Base-by-base conservation (phyloP, 23 tunicate species). In the Oikopleura vanhoeffeni region DNA sequence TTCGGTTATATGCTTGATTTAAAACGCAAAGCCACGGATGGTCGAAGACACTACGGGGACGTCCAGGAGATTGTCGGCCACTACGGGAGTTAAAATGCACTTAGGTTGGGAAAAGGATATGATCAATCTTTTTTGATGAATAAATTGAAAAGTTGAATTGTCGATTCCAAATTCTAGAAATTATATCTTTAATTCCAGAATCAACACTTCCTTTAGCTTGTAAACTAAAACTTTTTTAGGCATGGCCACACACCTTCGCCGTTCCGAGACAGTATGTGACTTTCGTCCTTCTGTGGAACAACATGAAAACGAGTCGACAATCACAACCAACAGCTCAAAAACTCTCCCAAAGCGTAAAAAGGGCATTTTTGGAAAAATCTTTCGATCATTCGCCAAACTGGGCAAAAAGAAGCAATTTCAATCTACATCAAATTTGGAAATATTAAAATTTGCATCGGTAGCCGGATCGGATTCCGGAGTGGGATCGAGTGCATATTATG, bases 341-440 rank as follows among this genome's bases (percentile, higher is more conserved):
- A 8, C 60, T 49, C 18, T 49, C 18, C 18, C 18, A 8, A 71
- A 71, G 32, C 27, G 79, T 13, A 71, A 71, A 30, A 71, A 71
- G 38, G 35, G 79, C 35, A 71, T 71, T 38, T 30, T 71, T 18
- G 79, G 79, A 4, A 71, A 71, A 30, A 18, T 71, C 35, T 71
- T 71, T 38, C 79, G 79, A 18, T 71, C 79, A 24, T 71, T 71
- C 32, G 27, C 79, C 27, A 71, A 71, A 30, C 38, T 71, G 3
- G 79, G 79, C 79, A 71, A 71, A 32, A 18, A 30, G 79, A 71
- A 71, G 35, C 79, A 71, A 71, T 71, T 71, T 38, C 79, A 71
- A 32, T 71, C 79, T 24, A 18, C 27, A 32, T 30, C 27, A 30
- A 18, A 71, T 13, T 30, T 71, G 32, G 35, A 71, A 18, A 38